A percentile compares a stretch with the other conserved stretches of the same genome.
Conservation (phyloP, 2,797 vertebrate genomes). For the Varecia variegata region DNA sequence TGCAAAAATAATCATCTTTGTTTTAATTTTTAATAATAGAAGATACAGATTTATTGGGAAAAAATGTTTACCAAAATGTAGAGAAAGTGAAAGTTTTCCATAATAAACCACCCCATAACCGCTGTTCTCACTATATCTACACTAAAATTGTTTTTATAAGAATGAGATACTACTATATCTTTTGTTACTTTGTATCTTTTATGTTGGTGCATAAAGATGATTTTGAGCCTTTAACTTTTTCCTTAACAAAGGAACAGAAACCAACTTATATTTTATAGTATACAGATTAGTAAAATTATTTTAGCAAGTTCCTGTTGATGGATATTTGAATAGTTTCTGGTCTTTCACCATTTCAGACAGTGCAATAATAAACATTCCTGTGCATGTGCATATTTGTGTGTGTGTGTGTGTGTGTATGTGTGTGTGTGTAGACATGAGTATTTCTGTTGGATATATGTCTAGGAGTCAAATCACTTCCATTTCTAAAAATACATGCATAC, state of each 20-base stretch:
- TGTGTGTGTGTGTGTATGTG: no score
- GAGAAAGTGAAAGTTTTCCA: conserved; percentile 29
- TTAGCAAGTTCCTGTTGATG: not conserved
- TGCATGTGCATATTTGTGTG: no score
- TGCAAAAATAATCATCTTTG: not conserved
- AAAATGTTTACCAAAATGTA: not conserved
- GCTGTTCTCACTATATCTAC: not conserved
- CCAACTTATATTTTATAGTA: not conserved
- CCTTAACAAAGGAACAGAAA: not conserved
- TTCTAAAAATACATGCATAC: not conserved
- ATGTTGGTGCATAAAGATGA: not conserved
- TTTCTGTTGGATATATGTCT: not conserved
- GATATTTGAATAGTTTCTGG: not conserved
- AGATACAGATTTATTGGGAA: not conserved
- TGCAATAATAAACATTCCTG: not conserved
- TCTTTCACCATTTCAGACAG: not conserved
- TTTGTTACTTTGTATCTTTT: not conserved
- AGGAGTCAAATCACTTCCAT: not conserved
- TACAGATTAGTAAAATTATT: not conserved
- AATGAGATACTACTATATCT: not conserved
- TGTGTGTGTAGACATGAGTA: not conserved
- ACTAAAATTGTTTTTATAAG: not conserved
- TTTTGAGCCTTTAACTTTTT: not conserved
- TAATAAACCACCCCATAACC: not conserved
- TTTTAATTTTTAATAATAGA: not conserved